Percentiles rank a stretch among this genome's conserved stretches.
phyloP scores from a whole-genome alignment of 2,888 invertebrate genomes.

The Panorpa germanica region DNA sequence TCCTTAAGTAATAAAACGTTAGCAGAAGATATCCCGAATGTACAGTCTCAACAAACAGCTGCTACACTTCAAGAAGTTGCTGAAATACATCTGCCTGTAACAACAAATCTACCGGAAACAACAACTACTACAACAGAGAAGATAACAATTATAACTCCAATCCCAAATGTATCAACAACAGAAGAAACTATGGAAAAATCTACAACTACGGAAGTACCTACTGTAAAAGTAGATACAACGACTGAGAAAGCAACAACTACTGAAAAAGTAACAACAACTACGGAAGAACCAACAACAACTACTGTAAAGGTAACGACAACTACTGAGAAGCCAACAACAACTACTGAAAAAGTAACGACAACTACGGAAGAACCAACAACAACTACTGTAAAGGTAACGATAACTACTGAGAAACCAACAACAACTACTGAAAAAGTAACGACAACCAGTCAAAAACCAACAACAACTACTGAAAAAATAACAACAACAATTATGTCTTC shows the following conservation, averaged over 20 bases:
- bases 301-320: constrained; percentile 10
- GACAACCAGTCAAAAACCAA: constrained; percentile 17
- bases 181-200: constrained; percentile 9
- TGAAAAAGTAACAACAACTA: constrained; percentile 12
- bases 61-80: no score
- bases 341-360: constrained; percentile 7
- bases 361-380: constrained; percentile 9
- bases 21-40: constrained; percentile 8
- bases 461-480: constrained; percentile 6
- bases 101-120: constrained; percentile 23
- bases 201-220: constrained; percentile 29
- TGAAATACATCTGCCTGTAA: no score
- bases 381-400: constrained; percentile 8
- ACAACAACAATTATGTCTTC: constrained; percentile 2
- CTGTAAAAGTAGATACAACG: constrained; percentile 22
- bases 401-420: constrained; percentile 17
- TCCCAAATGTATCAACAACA: constrained; percentile 14
- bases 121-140: constrained; percentile 17
- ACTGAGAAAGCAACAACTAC: constrained; percentile 22
- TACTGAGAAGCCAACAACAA: constrained; percentile 10
- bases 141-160: constrained; percentile 1
- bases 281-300: constrained; percentile 9
- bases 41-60: constrained; percentile 10
- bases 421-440: constrained; percentile 8
- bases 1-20: constrained; percentile 8